These are phyloP conservation scores for Eledona agricola DNA, from an alignment of 2,888 invertebrate genomes.

Conservation along the genomic window DNA sequence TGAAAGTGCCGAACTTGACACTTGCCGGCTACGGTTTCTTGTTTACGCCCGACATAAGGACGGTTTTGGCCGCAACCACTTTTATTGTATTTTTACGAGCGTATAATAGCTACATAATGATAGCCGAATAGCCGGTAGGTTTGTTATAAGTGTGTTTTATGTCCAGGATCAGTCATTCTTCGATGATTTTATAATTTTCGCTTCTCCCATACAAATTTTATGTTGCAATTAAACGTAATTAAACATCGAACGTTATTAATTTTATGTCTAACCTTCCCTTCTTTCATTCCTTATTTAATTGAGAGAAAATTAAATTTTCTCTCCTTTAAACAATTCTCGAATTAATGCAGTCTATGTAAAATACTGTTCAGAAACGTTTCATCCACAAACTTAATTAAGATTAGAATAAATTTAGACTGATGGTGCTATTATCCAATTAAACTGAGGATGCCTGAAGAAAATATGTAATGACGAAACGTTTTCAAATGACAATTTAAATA, in stretches of 20 bases:
- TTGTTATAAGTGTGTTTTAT: slow-evolving; percentile 46
- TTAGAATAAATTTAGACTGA: too few species aligned
- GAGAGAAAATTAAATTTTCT: too few species aligned
- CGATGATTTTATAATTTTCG: slow-evolving; percentile 43
- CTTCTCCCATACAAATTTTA: slow-evolving; percentile 25
- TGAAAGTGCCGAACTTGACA: slow-evolving; percentile 44
- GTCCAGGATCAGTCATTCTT: slow-evolving; percentile 47
- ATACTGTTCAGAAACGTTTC: too few species aligned
- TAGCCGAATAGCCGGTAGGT: slow-evolving; percentile 43
- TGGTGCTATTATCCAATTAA: too few species aligned
- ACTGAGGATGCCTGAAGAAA: too few species aligned
- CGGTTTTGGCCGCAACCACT: slow-evolving; percentile 52
- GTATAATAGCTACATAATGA: slow-evolving; percentile 59
- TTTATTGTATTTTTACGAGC: slow-evolving; percentile 62
- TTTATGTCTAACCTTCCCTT: too few species aligned
- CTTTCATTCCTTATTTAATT: too few species aligned
- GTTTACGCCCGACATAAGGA: slow-evolving; percentile 48
- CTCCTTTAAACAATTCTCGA: too few species aligned
- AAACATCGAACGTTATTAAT: slow-evolving; percentile 21
- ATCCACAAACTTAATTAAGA: too few species aligned
- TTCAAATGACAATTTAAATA: too few species aligned
- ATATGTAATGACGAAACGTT: too few species aligned
- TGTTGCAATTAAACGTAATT: slow-evolving; percentile 26
- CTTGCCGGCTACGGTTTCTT: slow-evolving; percentile 35
- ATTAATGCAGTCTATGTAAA: too few species aligned